Evolutionary conservation across 2,888 invertebrate species (phyloP), one percentile per base, ranked within the genome.

Genomic region (Caenorhabditis sp.): DNA sequence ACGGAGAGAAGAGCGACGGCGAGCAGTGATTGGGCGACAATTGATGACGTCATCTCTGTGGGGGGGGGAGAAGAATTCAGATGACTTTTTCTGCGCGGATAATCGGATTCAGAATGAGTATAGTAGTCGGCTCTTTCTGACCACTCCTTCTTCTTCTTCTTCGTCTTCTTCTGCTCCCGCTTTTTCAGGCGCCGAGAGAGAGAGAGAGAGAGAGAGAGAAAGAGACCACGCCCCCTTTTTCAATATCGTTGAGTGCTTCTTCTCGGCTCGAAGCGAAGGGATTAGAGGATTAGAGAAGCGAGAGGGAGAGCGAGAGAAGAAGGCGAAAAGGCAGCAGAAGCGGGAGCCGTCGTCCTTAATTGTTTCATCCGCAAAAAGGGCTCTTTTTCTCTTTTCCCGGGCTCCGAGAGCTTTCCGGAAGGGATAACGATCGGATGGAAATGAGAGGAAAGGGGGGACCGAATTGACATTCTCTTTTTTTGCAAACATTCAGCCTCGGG

Each of bases 1-100:
- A 75, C 75, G n/a, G 75, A 63, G 26, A 75, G 50, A 13, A 75
- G 48, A 8, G 75, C 75, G 45, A 75, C 75, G n/a, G 75, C 75
- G 43, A 75, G 32, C 13, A 75, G 68, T 11, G 75, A 75, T 17
- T 68, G 75, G 35, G 50, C 52, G 35, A 75, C 62, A 37, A 75
- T 32, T 22, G 74, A 68, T 7, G 43, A 46, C 15, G 58, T 46
- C 61, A 61, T 75, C 5, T 22, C 20, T 26, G 37, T 8, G 2
- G 13, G n/a, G n/a, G n/a, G n/a, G n/a, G n/a, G n/a, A n/a, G n/a
- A n/a, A n/a, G n/a, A n/a, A n/a, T n/a, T n/a, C n/a, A n/a, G n/a
- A n/a, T n/a, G n/a, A n/a, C n/a, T n/a, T n/a, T n/a, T n/a, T n/a
- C n/a, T n/a, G n/a, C n/a, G n/a, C n/a, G n/a, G n/a, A n/a, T n/a